These are phyloP conservation scores for Parochlus steinenii DNA, from an alignment of 2,888 invertebrate species.

Conservation along the genomic window DNA sequence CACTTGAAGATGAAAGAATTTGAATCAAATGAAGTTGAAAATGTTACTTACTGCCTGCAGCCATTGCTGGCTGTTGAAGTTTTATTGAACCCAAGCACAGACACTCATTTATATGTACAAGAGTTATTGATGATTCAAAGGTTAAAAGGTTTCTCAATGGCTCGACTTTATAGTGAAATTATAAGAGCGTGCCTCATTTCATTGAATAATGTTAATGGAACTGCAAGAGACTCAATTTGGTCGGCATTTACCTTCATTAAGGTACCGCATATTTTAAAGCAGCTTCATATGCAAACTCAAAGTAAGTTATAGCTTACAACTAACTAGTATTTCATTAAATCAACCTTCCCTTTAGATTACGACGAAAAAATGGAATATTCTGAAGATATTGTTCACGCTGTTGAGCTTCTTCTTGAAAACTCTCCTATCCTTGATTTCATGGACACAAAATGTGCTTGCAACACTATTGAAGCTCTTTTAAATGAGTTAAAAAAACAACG, in stretches of 20 bases:
- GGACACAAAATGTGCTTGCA: constrained; percentile 78
- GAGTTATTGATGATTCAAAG: constrained; percentile 72
- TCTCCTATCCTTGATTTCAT: constrained; percentile 73
- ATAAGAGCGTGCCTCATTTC: constrained; percentile 79
- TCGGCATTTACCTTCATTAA: constrained; percentile 88
- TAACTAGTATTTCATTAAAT: not conserved
- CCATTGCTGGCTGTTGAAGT: constrained; percentile 73
- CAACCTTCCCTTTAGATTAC: constrained; percentile 15
- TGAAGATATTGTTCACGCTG: constrained; percentile 61
- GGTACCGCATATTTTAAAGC: constrained; percentile 64
- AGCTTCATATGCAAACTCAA: constrained; percentile 42
- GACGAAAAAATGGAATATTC: constrained; percentile 48
- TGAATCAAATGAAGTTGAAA: constrained; percentile 40
- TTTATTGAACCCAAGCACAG: constrained; percentile 67
- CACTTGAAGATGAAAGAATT: constrained; percentile 28
- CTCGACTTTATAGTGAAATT: constrained; percentile 74
- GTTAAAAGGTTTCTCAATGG: constrained; percentile 63
- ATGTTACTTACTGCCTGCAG: constrained; percentile 58
- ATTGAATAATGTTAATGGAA: constrained; percentile 71
- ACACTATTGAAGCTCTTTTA: constrained; percentile 66
- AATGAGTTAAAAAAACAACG: constrained; percentile 67
- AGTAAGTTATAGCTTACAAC: constrained; percentile 23
- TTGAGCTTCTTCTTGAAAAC: constrained; percentile 71
- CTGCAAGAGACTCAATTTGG: constrained; percentile 78
- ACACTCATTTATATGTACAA: constrained; percentile 61